These are phyloP conservation scores for Parauchenoglanis ngamensis DNA, from an alignment of 2,797 vertebrate species.

Conservation along the genomic window DNA sequence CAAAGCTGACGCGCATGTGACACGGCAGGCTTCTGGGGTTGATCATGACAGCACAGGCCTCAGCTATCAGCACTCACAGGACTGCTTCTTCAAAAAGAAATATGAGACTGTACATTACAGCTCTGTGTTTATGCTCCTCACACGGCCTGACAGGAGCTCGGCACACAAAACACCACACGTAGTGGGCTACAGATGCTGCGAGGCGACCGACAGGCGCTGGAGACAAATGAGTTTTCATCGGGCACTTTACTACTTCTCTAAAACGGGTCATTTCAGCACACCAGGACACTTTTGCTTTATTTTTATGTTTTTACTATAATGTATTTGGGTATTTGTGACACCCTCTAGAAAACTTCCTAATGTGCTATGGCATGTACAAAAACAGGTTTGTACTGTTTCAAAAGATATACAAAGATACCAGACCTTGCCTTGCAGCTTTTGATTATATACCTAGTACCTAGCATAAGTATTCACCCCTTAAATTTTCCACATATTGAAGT, in stretches of 20 bases:
- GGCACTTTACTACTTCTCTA: constrained; percentile 61
- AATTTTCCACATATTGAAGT: not conserved
- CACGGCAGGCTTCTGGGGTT: constrained; percentile 78
- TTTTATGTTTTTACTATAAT: constrained; percentile 53
- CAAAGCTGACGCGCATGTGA: constrained; percentile 70
- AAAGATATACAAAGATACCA: not conserved
- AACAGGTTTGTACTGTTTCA: not conserved
- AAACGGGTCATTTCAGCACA: constrained; percentile 64
- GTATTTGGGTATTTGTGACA: constrained; percentile 50
- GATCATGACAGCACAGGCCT: constrained; percentile 58
- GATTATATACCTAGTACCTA: not conserved
- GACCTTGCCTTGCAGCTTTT: not conserved
- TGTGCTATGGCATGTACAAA: constrained; percentile 49
- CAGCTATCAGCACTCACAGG: constrained; percentile 40
- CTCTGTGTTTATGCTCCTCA: constrained; percentile 37
- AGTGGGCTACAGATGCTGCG: constrained; percentile 44
- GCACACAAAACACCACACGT: constrained; percentile 28
- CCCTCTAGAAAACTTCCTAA: constrained; percentile 50
- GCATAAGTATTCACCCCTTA: not conserved
- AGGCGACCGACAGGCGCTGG: constrained; percentile 47
- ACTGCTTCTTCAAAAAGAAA: constrained; percentile 60
- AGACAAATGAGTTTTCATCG: constrained; percentile 66
- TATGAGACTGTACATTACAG: constrained; percentile 56
- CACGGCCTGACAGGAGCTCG: constrained; percentile 23
- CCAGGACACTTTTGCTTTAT: constrained; percentile 50